Percentiles rank a stretch among this genome's conserved stretches.
Evolutionary conservation across 2,113 vertebrate genomes (phyloP).

Genomic region (Poeciliopsis prolifica): DNA sequence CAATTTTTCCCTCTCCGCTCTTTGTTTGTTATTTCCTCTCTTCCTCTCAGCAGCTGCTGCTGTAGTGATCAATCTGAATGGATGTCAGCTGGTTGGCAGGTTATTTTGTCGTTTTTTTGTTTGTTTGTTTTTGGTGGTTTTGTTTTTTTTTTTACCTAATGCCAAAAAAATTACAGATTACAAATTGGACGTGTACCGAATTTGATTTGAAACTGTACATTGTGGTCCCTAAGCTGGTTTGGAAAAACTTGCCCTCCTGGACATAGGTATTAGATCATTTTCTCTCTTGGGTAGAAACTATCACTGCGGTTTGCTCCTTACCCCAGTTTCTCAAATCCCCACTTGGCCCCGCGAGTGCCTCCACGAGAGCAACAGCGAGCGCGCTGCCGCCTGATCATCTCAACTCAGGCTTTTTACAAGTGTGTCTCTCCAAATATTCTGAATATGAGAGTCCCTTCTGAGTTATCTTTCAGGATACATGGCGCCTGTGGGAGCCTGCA

Average conservation of each 20-base stretch:
- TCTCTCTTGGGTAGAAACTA: constrained; percentile 46
- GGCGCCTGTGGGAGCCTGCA: constrained; percentile 49
- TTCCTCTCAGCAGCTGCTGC: constrained; percentile 60
- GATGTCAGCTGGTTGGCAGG: constrained; percentile 58
- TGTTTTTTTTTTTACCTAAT: constrained; percentile 44
- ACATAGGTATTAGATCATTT: constrained; percentile 44
- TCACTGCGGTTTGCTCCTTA: constrained; percentile 65
- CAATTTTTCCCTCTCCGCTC: constrained; percentile 65
- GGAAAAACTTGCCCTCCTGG: constrained; percentile 42
- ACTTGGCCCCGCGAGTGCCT: constrained; percentile 63
- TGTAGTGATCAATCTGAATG: constrained; percentile 68
- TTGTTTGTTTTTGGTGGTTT: too few relatives aligned
- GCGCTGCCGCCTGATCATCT: constrained; percentile 56
- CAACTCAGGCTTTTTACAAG: constrained; percentile 69
- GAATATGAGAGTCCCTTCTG: constrained; percentile 62
- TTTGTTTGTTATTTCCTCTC: constrained; percentile 61
- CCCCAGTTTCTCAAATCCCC: constrained; percentile 68
- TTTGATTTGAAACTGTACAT: constrained; percentile 33
- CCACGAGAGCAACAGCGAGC: constrained; percentile 44
- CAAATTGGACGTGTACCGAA: constrained; percentile 38
- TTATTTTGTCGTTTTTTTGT: constrained; percentile 45
- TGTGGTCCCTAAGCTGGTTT: constrained; percentile 40
- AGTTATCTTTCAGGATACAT: constrained; percentile 60
- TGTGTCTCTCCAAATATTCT: constrained; percentile 67
- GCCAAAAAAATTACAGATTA: constrained; percentile 25